Base-by-base conservation (phyloP, 2,888 invertebrate genomes). In the Odiellus spinosus region DNA sequence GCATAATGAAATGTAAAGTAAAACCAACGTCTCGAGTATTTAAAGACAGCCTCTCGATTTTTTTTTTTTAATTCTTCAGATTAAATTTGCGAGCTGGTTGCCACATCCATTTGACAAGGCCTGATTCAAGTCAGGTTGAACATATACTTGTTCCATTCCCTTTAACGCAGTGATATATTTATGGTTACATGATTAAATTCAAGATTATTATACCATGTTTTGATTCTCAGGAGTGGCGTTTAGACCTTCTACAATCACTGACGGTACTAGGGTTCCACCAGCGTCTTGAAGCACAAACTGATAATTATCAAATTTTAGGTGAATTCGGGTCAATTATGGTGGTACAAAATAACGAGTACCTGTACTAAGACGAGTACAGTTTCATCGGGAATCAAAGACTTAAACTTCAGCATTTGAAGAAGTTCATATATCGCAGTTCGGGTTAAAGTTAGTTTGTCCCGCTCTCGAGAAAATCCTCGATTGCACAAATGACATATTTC, bases 361-460 rank as follows among this genome's bases (percentile, higher is more conserved):
- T 95, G 87, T 46, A 96, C 81, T 15, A 98, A 73, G 63, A 90
- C 76, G 36, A 98, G 72, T 50, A 96, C 77, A 71, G 96, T 98
- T 41, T 84, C 81, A 65, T 96, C 95, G 0, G 95, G 93, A 55
- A 96, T 79, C 33, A 80, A 81, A 11, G 82, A 82, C 71, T 96
- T 96, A 64, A 96, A 93, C 64, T 93, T 84, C 50, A 98, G 73
- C 0, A 91, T 93, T 65, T 93, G 91, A 41, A 95, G 81, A 56
- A 98, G 73, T 68, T 98, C 96, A 64, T 81, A 86, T 39, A 95
- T 86, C 45, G 93, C 77, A 60, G 87, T 85, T 44, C 96, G 74
- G 44, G 91, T 86, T 41, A 96, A 73, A 53, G 86, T 77, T 64
- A 90, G 73, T 71, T 91, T 93, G 69, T 98, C 98, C 18, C 96